These are phyloP conservation scores for Enteromius mattozi DNA, from an alignment of 2,797 vertebrate species.

Conservation along the genomic window DNA sequence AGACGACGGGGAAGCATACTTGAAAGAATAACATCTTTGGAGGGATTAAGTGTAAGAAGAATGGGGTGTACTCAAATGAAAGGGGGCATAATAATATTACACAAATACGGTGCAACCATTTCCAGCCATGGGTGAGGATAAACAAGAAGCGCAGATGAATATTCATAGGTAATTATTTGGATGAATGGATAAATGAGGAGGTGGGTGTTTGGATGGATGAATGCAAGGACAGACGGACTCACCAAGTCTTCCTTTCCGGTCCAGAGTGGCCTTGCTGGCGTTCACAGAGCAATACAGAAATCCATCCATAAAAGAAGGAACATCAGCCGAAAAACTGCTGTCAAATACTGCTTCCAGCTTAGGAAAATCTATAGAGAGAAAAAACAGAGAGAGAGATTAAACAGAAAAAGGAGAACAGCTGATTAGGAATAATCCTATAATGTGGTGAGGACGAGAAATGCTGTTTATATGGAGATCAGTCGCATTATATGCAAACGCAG, in stretches of 20 bases:
- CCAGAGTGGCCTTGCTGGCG: conserved; percentile 76
- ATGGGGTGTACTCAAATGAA: conserved; percentile 5
- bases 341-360: conserved; percentile 80
- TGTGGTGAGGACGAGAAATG: conserved; percentile 33
- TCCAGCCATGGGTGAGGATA: conserved; percentile 36
- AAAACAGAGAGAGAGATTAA: conserved; percentile 26
- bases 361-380: conserved; percentile 83
- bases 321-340: conserved; percentile 73
- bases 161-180: conserved; percentile 41
- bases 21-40: conserved; percentile 58
- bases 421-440: conserved; percentile 60
- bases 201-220: neutral
- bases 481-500: conserved; percentile 49
- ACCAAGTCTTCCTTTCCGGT: conserved; percentile 90
- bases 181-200: conserved; percentile 20
- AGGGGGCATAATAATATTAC: neutral
- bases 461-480: conserved; percentile 51
- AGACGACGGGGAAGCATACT: conserved; percentile 61
- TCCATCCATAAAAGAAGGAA: conserved; percentile 87
- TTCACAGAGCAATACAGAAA: conserved; percentile 88
- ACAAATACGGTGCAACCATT: conserved; percentile 16
- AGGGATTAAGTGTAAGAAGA: conserved; percentile 15
- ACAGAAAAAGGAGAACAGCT: conserved; percentile 45
- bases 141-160: conserved; percentile 41
- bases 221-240: conserved; percentile 51